phyloP scores from a whole-genome alignment of 2,113 vertebrate species.

The Brevimyrus niger region DNA sequence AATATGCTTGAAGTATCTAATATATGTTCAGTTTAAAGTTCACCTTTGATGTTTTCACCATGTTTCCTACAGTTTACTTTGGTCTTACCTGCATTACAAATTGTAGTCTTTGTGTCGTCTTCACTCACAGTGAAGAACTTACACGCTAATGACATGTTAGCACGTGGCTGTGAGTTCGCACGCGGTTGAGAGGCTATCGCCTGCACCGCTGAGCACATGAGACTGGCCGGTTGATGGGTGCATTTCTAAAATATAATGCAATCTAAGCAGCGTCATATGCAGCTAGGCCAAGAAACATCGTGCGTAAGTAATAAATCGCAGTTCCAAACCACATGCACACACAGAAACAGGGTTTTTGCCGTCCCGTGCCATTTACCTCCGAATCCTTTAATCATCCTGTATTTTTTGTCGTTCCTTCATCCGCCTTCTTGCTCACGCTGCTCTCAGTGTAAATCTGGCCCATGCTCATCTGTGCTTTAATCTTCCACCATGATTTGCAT shows the following conservation, averaged over 20 bases:
- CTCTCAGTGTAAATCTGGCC: conserved; percentile 44
- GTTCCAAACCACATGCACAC: neutral
- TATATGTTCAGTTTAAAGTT: too few species aligned
- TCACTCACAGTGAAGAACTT: too few species aligned
- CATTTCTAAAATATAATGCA: too few species aligned
- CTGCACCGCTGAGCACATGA: too few species aligned
- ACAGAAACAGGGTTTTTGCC: neutral
- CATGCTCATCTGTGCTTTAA: conserved; percentile 57
- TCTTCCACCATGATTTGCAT: conserved; percentile 62
- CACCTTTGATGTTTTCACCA: too few species aligned
- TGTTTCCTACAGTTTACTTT: too few species aligned
- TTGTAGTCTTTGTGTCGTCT: too few species aligned
- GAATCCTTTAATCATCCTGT: conserved; percentile 63
- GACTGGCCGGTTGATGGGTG: neutral
- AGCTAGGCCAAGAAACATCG: neutral
- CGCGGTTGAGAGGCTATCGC: too few species aligned
- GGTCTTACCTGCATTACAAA: too few species aligned
- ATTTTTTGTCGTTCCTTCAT: conserved; percentile 51
- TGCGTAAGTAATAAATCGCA: neutral
- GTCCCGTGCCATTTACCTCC: conserved; percentile 41
- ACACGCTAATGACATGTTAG: too few species aligned
- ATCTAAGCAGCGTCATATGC: neutral
- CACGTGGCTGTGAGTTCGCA: too few species aligned
- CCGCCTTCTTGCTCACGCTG: conserved; percentile 43
- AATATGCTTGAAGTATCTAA: too few species aligned